Conservation (phyloP, 2,888 invertebrate genomes). For the Anaspis maculata region DNA sequence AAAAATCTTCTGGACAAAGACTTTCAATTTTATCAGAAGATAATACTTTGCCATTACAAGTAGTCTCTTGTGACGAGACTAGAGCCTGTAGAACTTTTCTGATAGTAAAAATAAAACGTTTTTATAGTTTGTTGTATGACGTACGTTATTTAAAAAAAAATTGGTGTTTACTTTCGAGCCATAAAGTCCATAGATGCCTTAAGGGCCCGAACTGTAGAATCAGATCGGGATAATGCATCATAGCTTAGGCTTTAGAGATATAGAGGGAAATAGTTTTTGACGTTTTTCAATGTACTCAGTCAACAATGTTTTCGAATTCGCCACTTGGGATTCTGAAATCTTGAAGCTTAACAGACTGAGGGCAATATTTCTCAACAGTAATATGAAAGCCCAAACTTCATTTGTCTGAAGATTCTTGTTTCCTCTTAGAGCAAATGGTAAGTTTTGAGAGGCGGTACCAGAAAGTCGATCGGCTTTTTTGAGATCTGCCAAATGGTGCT, state of each 20-base stretch:
- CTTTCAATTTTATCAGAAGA: neutral
- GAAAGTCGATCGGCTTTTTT: neutral
- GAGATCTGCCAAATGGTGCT: neutral
- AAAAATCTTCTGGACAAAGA: too few relatives aligned
- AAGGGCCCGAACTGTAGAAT: constrained; percentile 18
- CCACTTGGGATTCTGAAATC: neutral
- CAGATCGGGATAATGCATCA: constrained; percentile 19
- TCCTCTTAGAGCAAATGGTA: neutral
- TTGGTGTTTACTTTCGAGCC: constrained; percentile 20
- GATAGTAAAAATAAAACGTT: constrained; percentile 9
- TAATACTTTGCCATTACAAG: neutral
- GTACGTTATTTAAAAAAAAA: constrained; percentile 12
- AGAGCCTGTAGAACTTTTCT: constrained; percentile 8
- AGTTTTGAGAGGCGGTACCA: neutral
- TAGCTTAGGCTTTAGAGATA: constrained; percentile 17
- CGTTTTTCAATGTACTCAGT: neutral
- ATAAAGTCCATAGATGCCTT: constrained; percentile 15
- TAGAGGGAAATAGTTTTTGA: constrained; percentile 6
- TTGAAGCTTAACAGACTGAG: neutral
- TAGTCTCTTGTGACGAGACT: neutral
- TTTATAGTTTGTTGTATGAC: constrained; percentile 12
- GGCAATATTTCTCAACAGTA: neutral
- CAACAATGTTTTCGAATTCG: neutral
- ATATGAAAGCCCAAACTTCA: neutral
- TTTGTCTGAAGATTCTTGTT: neutral